These are phyloP conservation scores for Globodera ellingtonae DNA, from an alignment of 1,140 invertebrate genomes.

Conservation along the genomic window DNA sequence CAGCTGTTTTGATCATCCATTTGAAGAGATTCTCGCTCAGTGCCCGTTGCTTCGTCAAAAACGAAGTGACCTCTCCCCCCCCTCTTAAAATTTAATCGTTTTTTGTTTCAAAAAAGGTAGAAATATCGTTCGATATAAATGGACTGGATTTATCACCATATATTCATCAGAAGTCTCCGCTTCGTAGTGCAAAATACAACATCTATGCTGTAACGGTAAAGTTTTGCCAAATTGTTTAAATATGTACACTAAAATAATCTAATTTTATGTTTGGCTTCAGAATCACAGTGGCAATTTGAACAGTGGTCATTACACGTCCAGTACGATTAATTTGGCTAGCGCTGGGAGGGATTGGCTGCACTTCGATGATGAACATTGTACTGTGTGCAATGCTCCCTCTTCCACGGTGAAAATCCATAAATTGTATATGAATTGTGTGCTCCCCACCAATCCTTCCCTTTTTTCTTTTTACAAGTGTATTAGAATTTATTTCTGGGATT, in stretches of 20 bases:
- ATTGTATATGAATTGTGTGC: background rate
- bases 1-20: slow-evolving; percentile 41
- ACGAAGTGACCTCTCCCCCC: slow-evolving; percentile 26
- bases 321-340: slow-evolving; percentile 28
- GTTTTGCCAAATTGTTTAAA: background rate
- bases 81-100: background rate
- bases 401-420: slow-evolving; percentile 12
- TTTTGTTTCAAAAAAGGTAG: background rate
- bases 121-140: slow-evolving; percentile 36
- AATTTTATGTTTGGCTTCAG: background rate
- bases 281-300: slow-evolving; percentile 37
- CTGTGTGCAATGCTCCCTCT: background rate
- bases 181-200: slow-evolving; percentile 26
- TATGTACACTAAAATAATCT: background rate
- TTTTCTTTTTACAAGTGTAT: no score
- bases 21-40: slow-evolving; percentile 48
- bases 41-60: slow-evolving; percentile 46
- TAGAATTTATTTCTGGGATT: no score
- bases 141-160: slow-evolving; percentile 34
- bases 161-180: slow-evolving; percentile 37
- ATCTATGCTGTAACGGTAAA: slow-evolving; percentile 45
- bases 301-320: slow-evolving; percentile 39
- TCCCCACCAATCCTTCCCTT: background rate
- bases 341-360: slow-evolving; percentile 33
- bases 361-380: slow-evolving; percentile 33